Conservation (phyloP, 1,140 invertebrate species). For the Aricia agestis region DNA sequence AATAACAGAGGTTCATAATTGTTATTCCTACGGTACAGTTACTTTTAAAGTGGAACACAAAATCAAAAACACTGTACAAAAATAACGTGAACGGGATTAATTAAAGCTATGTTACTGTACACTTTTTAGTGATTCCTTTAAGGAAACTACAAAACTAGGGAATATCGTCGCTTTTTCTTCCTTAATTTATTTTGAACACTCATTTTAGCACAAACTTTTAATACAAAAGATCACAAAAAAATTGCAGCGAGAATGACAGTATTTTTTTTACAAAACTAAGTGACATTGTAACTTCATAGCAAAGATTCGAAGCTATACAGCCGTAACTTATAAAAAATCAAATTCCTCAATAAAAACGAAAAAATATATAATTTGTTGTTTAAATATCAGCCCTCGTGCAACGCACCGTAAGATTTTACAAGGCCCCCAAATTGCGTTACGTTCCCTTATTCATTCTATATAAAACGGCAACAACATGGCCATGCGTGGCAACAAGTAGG, state of each 20-base stretch:
- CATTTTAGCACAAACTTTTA: conserved; percentile 8
- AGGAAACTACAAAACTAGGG: not conserved
- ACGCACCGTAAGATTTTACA: too few relatives aligned
- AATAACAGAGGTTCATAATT: not conserved
- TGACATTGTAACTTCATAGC: not conserved
- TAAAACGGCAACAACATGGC: too few relatives aligned
- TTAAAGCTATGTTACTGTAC: not conserved
- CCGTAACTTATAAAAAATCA: too few relatives aligned
- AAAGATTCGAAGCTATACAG: not conserved
- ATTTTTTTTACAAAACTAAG: conserved; percentile 1
- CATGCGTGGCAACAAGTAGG: too few relatives aligned
- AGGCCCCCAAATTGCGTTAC: too few relatives aligned
- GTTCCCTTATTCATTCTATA: too few relatives aligned
- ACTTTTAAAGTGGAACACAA: conserved; percentile 32
- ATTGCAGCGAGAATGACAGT: not conserved
- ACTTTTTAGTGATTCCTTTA: not conserved
- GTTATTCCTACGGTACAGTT: conserved; percentile 36
- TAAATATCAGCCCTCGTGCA: too few relatives aligned
- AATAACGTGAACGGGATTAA: conserved; percentile 11
- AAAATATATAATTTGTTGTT: too few relatives aligned
- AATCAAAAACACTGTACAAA: conserved; percentile 23
- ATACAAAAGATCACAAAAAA: conserved; percentile 13
- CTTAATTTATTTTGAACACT: not conserved
- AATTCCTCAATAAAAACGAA: too few relatives aligned
- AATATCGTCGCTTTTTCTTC: not conserved